These are phyloP conservation scores for Anthophora plumipes DNA, from an alignment of 2,888 invertebrate genomes.

Conservation along the genomic window DNA sequence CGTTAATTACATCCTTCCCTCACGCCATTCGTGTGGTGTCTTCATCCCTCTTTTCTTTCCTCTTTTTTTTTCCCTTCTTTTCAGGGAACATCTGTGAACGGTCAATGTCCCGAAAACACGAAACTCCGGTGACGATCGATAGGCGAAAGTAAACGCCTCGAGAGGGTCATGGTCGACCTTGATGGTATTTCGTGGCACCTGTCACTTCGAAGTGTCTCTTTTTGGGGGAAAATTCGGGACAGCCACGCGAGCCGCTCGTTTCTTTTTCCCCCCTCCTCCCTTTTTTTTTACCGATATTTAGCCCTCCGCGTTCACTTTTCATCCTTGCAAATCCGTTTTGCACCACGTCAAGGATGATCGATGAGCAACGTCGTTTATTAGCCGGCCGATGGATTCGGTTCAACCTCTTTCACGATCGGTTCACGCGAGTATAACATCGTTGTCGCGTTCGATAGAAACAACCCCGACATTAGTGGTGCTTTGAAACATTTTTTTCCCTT, in stretches of 20 bases:
- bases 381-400: conserved; percentile 12
- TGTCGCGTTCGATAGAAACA: background rate
- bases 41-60: background rate
- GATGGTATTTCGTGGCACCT: conserved; percentile 60
- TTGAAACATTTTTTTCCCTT: background rate
- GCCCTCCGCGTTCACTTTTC: conserved; percentile 4
- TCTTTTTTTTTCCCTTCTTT: conserved; percentile 15
- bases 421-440: background rate
- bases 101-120: conserved; percentile 61
- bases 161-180: conserved; percentile 73
- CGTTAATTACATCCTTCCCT: background rate
- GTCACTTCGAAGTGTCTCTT: conserved; percentile 48
- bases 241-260: conserved; percentile 5
- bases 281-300: conserved; percentile 4
- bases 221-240: conserved; percentile 26
- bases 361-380: conserved; percentile 40
- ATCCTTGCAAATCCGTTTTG: conserved; percentile 43
- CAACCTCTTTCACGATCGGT: conserved; percentile 7
- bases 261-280: too few species aligned
- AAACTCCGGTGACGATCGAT: conserved; percentile 60
- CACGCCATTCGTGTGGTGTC: background rate
- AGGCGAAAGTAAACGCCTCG: conserved; percentile 65
- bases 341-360: conserved; percentile 42
- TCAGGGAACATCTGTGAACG: conserved; percentile 13
- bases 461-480: background rate